These are phyloP conservation scores for Henicopernis longicauda DNA, from an alignment of 2,113 vertebrate genomes.

Conservation along the genomic window DNA sequence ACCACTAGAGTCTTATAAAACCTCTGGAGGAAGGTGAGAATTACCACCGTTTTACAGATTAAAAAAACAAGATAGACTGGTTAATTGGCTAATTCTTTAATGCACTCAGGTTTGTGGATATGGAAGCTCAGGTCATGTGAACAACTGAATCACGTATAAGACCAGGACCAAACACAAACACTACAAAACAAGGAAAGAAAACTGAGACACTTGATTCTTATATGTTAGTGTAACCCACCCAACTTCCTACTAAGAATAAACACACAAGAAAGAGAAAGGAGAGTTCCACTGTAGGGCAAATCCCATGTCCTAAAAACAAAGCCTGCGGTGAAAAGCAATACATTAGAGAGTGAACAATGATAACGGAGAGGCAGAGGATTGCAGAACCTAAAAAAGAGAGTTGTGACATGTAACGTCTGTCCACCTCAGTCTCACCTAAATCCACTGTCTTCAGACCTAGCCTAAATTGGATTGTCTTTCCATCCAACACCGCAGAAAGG, in stretches of 20 bases:
- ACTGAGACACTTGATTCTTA: background rate
- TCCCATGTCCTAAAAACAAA: background rate
- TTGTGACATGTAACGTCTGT: background rate
- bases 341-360: background rate
- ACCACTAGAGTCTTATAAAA: background rate
- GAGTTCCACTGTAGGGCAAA: background rate
- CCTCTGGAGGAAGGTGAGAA: background rate
- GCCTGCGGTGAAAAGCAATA: background rate
- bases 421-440: conserved; percentile 70
- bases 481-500: conserved; percentile 73
- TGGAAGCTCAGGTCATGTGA: background rate
- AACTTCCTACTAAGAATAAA: background rate
- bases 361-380: background rate
- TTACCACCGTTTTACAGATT: background rate
- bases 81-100: background rate
- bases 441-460: conserved; percentile 75
- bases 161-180: background rate
- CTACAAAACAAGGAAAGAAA: background rate
- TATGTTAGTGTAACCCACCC: background rate
- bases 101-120: background rate
- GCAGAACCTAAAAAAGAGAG: background rate
- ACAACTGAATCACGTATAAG: background rate
- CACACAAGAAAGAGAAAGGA: background rate
- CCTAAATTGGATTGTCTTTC: conserved; percentile 80
- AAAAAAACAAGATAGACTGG: background rate